phyloP scores from a whole-genome alignment of 2,113 vertebrate species.

The Misgurnus mizolepis region DNA sequence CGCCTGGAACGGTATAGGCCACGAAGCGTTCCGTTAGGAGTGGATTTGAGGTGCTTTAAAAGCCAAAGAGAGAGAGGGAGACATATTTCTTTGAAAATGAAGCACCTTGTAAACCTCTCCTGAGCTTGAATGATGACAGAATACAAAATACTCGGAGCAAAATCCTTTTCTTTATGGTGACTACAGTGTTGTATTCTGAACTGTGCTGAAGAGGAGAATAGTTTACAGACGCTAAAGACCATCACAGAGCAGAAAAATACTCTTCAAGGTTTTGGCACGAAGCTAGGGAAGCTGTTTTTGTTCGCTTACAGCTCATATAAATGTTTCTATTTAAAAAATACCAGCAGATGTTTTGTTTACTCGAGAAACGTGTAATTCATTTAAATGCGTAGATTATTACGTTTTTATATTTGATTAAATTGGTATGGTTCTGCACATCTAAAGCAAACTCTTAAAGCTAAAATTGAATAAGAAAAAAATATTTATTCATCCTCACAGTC shows the following conservation, averaged over 20 bases:
- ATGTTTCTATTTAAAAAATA: neutral
- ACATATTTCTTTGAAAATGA: constrained; percentile 66
- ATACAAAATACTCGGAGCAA: constrained; percentile 58
- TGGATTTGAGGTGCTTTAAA: constrained; percentile 68
- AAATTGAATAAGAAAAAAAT: neutral
- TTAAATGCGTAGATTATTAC: neutral
- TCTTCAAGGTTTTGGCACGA: neutral
- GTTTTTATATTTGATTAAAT: neutral
- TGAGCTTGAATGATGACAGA: constrained; percentile 52
- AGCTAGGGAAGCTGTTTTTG: neutral
- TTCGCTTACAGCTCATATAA: neutral
- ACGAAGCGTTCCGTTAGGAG: constrained; percentile 59
- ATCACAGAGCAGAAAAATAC: neutral
- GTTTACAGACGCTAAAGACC: neutral
- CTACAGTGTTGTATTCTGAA: constrained; percentile 32
- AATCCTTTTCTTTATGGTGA: constrained; percentile 51
- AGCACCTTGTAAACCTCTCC: constrained; percentile 61
- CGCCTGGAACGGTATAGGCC: constrained; percentile 60
- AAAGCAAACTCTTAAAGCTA: neutral
- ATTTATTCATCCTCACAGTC: neutral
- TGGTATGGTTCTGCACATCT: neutral
- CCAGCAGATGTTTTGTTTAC: neutral
- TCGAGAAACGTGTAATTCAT: neutral
- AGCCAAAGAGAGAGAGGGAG: constrained; percentile 56
- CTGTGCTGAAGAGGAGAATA: constrained; percentile 44